Evolutionary conservation across 1,140 invertebrate genomes (phyloP), one percentile per base, ranked within the genome.

Genomic region (Brachionus koreanus): DNA sequence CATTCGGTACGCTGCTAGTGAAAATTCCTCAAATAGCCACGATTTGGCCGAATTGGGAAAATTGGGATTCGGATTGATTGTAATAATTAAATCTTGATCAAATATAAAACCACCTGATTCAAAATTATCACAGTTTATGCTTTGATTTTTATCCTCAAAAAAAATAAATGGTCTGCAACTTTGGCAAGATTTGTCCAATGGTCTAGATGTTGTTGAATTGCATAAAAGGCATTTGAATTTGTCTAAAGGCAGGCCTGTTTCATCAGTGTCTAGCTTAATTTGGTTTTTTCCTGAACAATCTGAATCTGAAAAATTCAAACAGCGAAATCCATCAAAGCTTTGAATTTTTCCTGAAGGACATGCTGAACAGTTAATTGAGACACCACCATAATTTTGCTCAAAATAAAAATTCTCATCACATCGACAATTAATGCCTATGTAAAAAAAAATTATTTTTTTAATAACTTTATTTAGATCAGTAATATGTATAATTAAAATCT

Each of bases 351-450:
- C 16, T 39, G n/a, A 25, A n/a, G 16, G 7, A 25, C 76, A 79
- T 35, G 13, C 12, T 12, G 9, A 13, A 37, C 76, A 79, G 16
- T 5, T 42, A 2, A 79, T 37, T 13, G 33, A 79, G 12, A 12
- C 12, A 57, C 76, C 76, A 12, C 76, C 76, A 16, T 37, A 39
- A 43, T 79, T 79, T 13, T 33, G 3, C 23, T 23, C 33, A 65
- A 79, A 79, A 79, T 61, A 79, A 65, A 35, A 79, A 13, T 37
- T 65, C 43, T 61, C 5, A 37, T 61, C 29, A 79, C 76, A 79
- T 13, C 33, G n/a, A 39, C 76, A 79, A 65, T 79, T 79, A 13
- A 37, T 33, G 10, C 33, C 76, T n/a, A n/a, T n/a, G n/a, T n/a
- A n/a, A n/a, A n/a, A n/a, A n/a, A n/a, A n/a, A n/a, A n/a, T n/a